A percentile compares a stretch with the other conserved stretches of the same genome.
These are phyloP conservation scores for Morpho achilles DNA, from an alignment of 2,888 invertebrate species.

Conservation along the genomic window DNA sequence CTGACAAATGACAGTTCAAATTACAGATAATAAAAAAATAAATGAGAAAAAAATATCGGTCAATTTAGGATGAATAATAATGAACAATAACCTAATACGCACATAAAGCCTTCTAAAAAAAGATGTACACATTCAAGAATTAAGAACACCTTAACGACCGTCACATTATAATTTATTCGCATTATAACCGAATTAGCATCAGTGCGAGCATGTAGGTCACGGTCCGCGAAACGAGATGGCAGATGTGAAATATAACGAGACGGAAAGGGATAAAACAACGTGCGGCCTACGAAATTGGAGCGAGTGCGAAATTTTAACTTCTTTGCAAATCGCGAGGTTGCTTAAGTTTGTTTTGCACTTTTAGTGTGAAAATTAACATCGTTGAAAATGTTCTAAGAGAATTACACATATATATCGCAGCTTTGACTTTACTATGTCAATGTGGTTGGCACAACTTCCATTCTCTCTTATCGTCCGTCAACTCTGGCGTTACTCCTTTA, in stretches of 20 bases:
- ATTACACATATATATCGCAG: no score
- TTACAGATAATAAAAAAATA: no score
- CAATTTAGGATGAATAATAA: no score
- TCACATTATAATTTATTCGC: conserved; percentile 13
- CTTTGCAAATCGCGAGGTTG: conserved; percentile 17
- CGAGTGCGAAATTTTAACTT: conserved; percentile 20
- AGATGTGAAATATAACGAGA: conserved; percentile 10
- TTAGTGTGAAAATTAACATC: conserved; percentile 4
- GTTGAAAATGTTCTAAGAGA: neutral
- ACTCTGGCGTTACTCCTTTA: no score
- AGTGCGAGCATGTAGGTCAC: conserved; percentile 58
- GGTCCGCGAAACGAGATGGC: conserved; percentile 37
- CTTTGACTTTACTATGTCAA: no score
- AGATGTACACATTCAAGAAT: neutral
- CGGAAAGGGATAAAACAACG: conserved; percentile 34
- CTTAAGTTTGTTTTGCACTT: neutral
- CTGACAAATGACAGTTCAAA: no score
- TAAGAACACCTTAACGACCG: neutral
- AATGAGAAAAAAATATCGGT: no score
- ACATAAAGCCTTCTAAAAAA: neutral
- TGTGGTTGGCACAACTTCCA: no score
- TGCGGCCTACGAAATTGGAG: conserved; percentile 18
- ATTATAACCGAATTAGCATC: conserved; percentile 60
- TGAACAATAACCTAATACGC: neutral
- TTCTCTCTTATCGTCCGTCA: no score